These are phyloP conservation scores for Salmo trutta DNA, from an alignment of 2,797 vertebrate species.

Conservation along the genomic window DNA sequence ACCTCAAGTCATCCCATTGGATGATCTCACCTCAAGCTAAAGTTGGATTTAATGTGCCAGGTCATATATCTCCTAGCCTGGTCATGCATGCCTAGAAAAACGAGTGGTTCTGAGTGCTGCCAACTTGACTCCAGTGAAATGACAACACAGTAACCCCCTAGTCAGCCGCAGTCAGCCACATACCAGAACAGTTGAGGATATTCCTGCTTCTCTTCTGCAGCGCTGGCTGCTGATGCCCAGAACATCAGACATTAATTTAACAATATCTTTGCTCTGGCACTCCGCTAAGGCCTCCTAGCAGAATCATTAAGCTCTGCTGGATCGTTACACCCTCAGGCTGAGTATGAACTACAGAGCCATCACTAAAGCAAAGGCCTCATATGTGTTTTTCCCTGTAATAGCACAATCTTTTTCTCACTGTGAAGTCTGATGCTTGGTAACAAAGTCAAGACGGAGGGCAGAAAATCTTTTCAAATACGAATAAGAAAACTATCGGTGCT, in stretches of 20 bases:
- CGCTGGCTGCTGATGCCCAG: neutral
- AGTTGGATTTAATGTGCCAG: conserved; percentile 54
- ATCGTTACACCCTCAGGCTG: neutral
- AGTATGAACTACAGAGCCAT: neutral
- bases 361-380: neutral
- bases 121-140: conserved; percentile 55
- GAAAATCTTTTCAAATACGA: conserved; percentile 40
- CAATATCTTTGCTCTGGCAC: conserved; percentile 45
- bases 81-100: conserved; percentile 32
- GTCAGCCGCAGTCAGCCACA: conserved; percentile 55
- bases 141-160: conserved; percentile 38
- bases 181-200: conserved; percentile 57
- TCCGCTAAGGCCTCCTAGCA: conserved; percentile 51
- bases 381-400: conserved; percentile 29
- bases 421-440: conserved; percentile 41
- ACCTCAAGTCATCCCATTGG: conserved; percentile 1
- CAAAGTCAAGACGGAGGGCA: conserved; percentile 58
- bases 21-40: conserved; percentile 42
- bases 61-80: conserved; percentile 43
- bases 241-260: conserved; percentile 13
- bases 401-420: conserved; percentile 34
- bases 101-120: conserved; percentile 39
- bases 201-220: neutral
- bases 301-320: conserved; percentile 42
- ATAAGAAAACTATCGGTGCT: conserved; percentile 42